Percentiles rank a stretch among this genome's conserved stretches.
Conservation (phyloP, 2,888 invertebrate species). For the Xestia xanthographa region DNA sequence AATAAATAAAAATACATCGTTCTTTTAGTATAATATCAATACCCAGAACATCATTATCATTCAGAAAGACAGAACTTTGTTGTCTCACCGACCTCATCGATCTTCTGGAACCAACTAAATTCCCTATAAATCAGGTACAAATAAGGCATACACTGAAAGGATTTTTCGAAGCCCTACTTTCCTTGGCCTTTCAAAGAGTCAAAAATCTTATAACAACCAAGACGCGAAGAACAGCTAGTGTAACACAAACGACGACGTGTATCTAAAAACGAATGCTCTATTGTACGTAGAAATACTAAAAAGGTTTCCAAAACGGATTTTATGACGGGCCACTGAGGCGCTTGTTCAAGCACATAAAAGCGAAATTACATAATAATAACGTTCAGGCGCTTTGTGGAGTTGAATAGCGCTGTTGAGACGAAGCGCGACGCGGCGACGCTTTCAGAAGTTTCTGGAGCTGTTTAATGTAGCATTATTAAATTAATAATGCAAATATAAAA, state of each 20-base stretch:
- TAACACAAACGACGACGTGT: slow-evolving; percentile 28
- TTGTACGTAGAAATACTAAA: slow-evolving; percentile 53
- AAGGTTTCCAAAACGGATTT: slow-evolving; percentile 51
- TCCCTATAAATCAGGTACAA: neutral
- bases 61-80: neutral
- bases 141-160: neutral
- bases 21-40: too few relatives aligned
- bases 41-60: too few relatives aligned
- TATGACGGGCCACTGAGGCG: slow-evolving; percentile 46
- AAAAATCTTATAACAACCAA: neutral
- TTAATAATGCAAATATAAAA: neutral
- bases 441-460: slow-evolving; percentile 5
- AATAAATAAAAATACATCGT: too few relatives aligned
- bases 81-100: neutral
- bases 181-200: neutral
- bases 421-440: neutral
- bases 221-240: neutral
- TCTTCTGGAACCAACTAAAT: neutral
- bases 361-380: slow-evolving; percentile 47
- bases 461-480: slow-evolving; percentile 6
- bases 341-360: slow-evolving; percentile 49
- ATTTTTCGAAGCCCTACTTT: neutral
- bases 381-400: slow-evolving; percentile 46
- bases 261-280: slow-evolving; percentile 37
- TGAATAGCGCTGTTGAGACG: slow-evolving; percentile 2